Conservation (phyloP, 2,113 vertebrate genomes). For the Equus przewalskii region DNA sequence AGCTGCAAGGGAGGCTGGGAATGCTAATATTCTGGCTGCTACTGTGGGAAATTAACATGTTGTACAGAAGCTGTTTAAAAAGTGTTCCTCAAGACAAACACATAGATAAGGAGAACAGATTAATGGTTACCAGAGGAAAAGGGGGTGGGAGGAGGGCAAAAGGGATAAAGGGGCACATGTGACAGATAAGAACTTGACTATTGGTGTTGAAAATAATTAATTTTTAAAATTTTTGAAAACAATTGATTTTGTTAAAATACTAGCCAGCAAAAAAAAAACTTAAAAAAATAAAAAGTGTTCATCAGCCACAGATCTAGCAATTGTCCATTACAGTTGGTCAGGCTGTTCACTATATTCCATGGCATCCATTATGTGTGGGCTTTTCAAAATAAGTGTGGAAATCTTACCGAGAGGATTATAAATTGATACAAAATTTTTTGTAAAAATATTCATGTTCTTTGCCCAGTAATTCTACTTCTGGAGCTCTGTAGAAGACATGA, state of each 20-base stretch:
- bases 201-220: too few species aligned
- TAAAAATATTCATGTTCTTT: not conserved
- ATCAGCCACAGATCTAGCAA: not conserved
- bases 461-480: not conserved
- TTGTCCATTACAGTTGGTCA: too few species aligned
- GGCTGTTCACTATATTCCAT: fast-evolving
- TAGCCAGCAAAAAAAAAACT: too few species aligned
- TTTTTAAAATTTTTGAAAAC: too few species aligned
- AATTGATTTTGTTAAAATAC: too few species aligned
- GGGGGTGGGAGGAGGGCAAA: too few species aligned
- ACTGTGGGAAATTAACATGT: not conserved
- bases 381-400: not conserved
- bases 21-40: not conserved
- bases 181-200: too few species aligned
- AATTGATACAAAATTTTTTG: not conserved
- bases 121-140: too few species aligned
- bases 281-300: not conserved
- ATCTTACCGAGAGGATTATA: not conserved
- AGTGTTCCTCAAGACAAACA: not conserved
- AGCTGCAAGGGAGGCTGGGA: not conserved
- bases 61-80: not conserved
- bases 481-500: not conserved
- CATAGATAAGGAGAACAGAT: too few species aligned
- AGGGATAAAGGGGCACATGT: too few species aligned
- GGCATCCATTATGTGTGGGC: too few species aligned